Evolutionary conservation across 2,113 vertebrate species (phyloP).

Genomic region (Meriones unguiculatus): DNA sequence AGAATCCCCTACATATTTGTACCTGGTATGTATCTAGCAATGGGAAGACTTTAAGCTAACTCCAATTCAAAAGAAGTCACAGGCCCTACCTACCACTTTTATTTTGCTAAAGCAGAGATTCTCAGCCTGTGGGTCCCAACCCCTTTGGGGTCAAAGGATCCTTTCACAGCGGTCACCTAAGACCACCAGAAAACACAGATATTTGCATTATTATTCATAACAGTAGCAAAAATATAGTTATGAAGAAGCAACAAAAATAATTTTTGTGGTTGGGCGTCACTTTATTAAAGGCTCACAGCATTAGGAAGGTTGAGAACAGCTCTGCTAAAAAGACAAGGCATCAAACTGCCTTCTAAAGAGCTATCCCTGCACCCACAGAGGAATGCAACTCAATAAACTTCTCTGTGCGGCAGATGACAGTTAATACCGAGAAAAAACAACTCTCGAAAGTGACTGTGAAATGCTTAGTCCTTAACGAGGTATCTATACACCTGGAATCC

Average conservation of each 20-base stretch:
- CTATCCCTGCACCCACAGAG: too few relatives aligned
- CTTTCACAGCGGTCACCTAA: not conserved
- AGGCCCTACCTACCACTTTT: not conserved
- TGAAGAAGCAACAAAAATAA: not conserved
- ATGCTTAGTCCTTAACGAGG: not conserved
- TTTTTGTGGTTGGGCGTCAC: not conserved
- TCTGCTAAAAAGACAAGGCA: not conserved
- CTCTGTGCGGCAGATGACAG: not conserved
- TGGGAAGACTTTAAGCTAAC: not conserved
- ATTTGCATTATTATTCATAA: not conserved
- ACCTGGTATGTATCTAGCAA: not conserved
- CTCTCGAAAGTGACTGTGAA: not conserved
- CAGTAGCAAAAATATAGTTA: not conserved
- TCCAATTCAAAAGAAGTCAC: not conserved
- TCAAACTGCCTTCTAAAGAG: too few relatives aligned
- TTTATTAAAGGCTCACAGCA: not conserved
- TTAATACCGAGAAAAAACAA: not conserved
- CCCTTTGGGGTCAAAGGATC: not conserved
- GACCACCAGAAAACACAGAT: not conserved
- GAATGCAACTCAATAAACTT: not conserved
- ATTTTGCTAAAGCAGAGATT: not conserved
- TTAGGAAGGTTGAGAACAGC: not conserved
- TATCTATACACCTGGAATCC: not conserved
- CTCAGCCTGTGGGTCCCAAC: not conserved
- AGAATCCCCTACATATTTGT: not conserved